phyloP scores from a whole-genome alignment of 2,888 invertebrate genomes.

The Phragmatobia fuliginosa region DNA sequence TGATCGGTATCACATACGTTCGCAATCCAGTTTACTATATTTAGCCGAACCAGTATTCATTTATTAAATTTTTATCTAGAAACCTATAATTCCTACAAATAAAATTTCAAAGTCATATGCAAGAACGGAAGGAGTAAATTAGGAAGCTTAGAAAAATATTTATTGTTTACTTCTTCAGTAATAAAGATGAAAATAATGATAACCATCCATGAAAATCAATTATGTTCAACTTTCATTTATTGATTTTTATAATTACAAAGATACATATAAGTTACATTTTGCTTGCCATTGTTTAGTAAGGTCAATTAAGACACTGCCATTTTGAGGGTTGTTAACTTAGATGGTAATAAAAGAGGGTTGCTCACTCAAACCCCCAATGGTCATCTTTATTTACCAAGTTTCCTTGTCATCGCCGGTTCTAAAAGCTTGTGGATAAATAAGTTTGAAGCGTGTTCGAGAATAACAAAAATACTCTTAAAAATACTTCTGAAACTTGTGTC shows the following conservation, averaged over 20 bases:
- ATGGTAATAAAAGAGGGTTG: neutral
- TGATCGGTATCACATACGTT: neutral
- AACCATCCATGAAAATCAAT: no score
- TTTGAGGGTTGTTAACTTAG: neutral
- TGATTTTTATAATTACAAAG: neutral
- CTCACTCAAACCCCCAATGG: neutral
- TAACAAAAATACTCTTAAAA: conserved; percentile 3
- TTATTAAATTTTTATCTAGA: neutral
- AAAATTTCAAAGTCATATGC: no score
- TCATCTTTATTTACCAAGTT: neutral
- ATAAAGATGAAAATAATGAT: neutral
- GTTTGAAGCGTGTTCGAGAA: neutral
- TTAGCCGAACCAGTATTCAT: neutral
- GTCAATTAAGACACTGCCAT: neutral
- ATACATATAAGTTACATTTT: neutral
- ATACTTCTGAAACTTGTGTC: conserved; percentile 23
- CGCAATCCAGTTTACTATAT: neutral
- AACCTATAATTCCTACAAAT: neutral
- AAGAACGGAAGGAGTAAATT: neutral
- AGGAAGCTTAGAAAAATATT: neutral
- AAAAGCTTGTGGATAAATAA: neutral
- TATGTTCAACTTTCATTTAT: neutral
- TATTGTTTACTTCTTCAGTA: neutral
- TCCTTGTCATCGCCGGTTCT: neutral
- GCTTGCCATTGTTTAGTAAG: neutral